A percentile compares a stretch with the other conserved stretches of the same genome.
Conservation (phyloP, 1,140 invertebrate species). For the Tetramorium parvispinum region DNA sequence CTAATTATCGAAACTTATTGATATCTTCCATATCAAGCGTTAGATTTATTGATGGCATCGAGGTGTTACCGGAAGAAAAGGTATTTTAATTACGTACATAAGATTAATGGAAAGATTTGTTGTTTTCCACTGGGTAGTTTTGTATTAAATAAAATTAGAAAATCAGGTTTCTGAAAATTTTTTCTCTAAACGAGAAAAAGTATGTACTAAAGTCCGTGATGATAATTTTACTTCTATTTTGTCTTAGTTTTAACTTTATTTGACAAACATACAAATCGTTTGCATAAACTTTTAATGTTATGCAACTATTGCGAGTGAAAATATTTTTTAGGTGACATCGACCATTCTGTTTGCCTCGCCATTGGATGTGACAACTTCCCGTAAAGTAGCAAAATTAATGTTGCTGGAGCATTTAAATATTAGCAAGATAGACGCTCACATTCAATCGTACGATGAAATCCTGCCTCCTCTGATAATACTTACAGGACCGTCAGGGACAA, state of each 20-base stretch:
- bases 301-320: no score
- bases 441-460: slow-evolving; percentile 74
- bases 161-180: background rate
- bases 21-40: slow-evolving; percentile 75
- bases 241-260: background rate
- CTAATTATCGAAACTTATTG: slow-evolving; percentile 77
- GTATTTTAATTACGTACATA: slow-evolving; percentile 46
- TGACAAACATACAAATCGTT: background rate
- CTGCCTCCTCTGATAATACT: slow-evolving; percentile 75
- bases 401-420: slow-evolving; percentile 77
- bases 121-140: background rate
- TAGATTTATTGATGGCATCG: slow-evolving; percentile 73
- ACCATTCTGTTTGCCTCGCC: slow-evolving; percentile 71
- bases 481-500: slow-evolving; percentile 75
- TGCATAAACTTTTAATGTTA: no score
- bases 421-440: slow-evolving; percentile 69
- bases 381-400: slow-evolving; percentile 74
- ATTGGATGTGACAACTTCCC: slow-evolving; percentile 68
- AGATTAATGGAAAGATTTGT: background rate
- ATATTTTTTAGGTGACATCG: slow-evolving; percentile 69
- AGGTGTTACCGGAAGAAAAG: slow-evolving; percentile 74
- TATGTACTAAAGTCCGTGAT: background rate
- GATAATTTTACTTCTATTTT: background rate
- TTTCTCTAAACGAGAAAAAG: background rate
- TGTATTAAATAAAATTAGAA: background rate